Percentiles rank a stretch among this genome's conserved stretches.
These are phyloP conservation scores for Boulengeromyrus knoepffleri DNA, from an alignment of 2,113 vertebrate genomes.

Conservation along the genomic window DNA sequence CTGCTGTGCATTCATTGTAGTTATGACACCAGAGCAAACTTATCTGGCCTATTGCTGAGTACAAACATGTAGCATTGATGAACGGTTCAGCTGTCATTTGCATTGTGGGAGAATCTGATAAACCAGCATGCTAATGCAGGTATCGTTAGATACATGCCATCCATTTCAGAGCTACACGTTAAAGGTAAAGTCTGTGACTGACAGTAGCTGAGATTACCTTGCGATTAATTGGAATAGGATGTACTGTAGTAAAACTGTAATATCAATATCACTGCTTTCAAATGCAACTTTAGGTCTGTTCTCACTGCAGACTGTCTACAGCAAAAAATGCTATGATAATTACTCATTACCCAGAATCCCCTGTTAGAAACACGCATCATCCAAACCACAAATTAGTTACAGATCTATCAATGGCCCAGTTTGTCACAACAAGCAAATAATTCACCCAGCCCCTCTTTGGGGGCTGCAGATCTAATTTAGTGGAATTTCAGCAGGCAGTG, in stretches of 20 bases:
- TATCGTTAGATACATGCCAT: background rate
- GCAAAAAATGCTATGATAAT: background rate
- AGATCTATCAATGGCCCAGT: background rate
- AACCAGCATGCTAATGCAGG: background rate
- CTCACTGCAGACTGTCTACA: background rate
- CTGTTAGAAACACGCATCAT: background rate
- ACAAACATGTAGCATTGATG: background rate
- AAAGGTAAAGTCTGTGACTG: background rate
- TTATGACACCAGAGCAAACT: background rate
- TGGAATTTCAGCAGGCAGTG: background rate
- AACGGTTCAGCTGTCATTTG: background rate
- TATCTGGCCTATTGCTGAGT: background rate
- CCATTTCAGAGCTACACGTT: background rate
- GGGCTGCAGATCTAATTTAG: background rate
- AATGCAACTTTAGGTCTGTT: background rate
- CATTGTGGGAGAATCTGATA: background rate
- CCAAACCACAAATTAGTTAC: background rate
- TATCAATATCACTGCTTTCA: background rate
- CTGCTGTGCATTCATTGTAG: background rate
- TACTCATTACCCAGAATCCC: background rate
- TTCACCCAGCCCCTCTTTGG: background rate
- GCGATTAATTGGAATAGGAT: background rate
- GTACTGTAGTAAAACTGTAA: background rate
- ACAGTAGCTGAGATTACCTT: background rate
- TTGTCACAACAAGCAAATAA: background rate